These are phyloP conservation scores for Rhynchophorus ferrugineus DNA, from an alignment of 1,140 invertebrate genomes.

Conservation along the genomic window DNA sequence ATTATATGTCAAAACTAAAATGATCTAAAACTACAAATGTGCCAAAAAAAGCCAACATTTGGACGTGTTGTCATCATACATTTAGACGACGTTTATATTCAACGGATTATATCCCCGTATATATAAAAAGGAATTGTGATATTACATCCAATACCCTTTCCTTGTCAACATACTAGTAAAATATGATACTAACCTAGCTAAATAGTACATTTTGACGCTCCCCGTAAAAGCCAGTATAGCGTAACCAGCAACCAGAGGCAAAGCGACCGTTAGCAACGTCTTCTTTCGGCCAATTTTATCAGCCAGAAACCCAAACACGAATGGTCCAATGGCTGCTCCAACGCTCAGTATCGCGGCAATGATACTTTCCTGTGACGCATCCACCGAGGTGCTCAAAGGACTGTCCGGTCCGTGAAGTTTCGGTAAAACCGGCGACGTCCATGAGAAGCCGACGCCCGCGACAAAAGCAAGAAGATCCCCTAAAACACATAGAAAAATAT, in stretches of 20 bases:
- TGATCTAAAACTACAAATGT: background rate
- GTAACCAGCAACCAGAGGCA: slow-evolving; percentile 20
- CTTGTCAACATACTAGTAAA: too few relatives aligned
- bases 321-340: slow-evolving; percentile 53
- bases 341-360: slow-evolving; percentile 71
- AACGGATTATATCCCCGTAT: too few relatives aligned
- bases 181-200: slow-evolving; percentile 25
- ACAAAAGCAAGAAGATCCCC: slow-evolving; percentile 57
- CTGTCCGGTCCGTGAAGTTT: slow-evolving; percentile 42
- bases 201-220: slow-evolving; percentile 34
- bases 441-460: slow-evolving; percentile 58
- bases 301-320: slow-evolving; percentile 34
- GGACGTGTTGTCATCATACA: too few relatives aligned
- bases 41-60: too few relatives aligned
- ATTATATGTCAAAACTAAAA: background rate
- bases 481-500: slow-evolving; percentile 41
- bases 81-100: too few relatives aligned
- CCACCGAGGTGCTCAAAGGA: slow-evolving; percentile 36
- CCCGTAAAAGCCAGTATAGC: slow-evolving; percentile 34
- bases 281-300: slow-evolving; percentile 44
- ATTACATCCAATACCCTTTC: too few relatives aligned
- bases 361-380: slow-evolving; percentile 58
- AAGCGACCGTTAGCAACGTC: slow-evolving; percentile 42
- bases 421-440: slow-evolving; percentile 62
- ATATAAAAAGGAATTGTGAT: too few relatives aligned